Conservation (phyloP, 2,797 vertebrate genomes). For the Melanogrammus aeglefinus region DNA sequence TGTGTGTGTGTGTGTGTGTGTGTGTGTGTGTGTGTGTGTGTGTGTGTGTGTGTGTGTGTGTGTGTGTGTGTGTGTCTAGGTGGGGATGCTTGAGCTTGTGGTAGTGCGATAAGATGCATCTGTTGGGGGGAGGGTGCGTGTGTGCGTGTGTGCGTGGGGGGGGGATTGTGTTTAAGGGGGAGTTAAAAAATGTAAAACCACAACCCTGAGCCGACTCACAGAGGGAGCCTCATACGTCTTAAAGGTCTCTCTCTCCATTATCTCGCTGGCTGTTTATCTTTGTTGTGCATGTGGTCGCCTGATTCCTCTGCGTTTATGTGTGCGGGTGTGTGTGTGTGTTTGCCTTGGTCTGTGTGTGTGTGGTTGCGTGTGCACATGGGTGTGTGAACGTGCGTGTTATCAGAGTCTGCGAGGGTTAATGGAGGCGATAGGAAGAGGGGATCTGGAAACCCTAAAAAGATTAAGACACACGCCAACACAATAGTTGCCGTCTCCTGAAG, state of each 20-base stretch:
- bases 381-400: no score
- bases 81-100: background rate
- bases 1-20: conserved; percentile 10
- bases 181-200: background rate
- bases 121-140: background rate
- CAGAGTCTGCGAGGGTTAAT: conserved; percentile 5
- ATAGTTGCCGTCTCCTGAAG: background rate
- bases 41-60: conserved; percentile 5
- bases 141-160: no score
- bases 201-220: background rate
- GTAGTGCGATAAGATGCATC: background rate
- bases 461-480: conserved; percentile 11
- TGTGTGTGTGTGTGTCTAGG: conserved; percentile 4
- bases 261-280: background rate
- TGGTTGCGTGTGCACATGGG: background rate
- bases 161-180: background rate
- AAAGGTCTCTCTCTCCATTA: background rate
- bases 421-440: conserved; percentile 13
- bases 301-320: background rate
- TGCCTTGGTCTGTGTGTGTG: background rate
- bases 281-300: background rate
- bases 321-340: background rate
- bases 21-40: background rate
- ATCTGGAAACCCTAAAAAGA: conserved; percentile 19
- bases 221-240: background rate